These are phyloP conservation scores for Heliconius charithonia DNA, from an alignment of 2,888 invertebrate species.

Conservation along the genomic window DNA sequence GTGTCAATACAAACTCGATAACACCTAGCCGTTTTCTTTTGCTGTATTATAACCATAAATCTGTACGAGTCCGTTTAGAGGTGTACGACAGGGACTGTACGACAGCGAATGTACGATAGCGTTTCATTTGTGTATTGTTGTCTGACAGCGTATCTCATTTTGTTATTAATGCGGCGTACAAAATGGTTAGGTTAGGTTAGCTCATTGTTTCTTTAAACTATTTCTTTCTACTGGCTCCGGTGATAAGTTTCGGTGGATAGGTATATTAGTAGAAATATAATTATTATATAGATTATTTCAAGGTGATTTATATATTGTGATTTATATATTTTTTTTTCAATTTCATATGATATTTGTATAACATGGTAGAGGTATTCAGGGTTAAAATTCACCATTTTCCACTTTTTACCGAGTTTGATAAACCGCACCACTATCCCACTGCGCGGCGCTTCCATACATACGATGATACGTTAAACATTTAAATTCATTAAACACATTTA, in stretches of 20 bases:
- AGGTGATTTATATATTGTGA: not conserved
- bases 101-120: constrained; percentile 48
- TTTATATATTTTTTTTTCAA: too few species aligned
- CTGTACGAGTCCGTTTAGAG: constrained; percentile 65
- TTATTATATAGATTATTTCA: not conserved
- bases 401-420: too few species aligned
- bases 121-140: constrained; percentile 49
- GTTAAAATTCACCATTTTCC: too few species aligned
- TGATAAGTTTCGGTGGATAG: not conserved
- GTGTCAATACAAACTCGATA: constrained; percentile 82
- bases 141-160: constrained; percentile 41
- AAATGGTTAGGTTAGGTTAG: constrained; percentile 28
- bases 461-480: too few species aligned
- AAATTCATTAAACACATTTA: too few species aligned
- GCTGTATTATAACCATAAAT: constrained; percentile 80
- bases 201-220: constrained; percentile 28
- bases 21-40: constrained; percentile 81
- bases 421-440: too few species aligned
- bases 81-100: constrained; percentile 53
- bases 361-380: too few species aligned
- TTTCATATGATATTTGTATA: too few species aligned
- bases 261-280: not conserved
- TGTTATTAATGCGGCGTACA: constrained; percentile 40
- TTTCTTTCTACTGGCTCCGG: constrained; percentile 14
- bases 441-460: too few species aligned